phyloP scores from a whole-genome alignment of 1,140 invertebrate species.

The Rhagoletis pomonella region DNA sequence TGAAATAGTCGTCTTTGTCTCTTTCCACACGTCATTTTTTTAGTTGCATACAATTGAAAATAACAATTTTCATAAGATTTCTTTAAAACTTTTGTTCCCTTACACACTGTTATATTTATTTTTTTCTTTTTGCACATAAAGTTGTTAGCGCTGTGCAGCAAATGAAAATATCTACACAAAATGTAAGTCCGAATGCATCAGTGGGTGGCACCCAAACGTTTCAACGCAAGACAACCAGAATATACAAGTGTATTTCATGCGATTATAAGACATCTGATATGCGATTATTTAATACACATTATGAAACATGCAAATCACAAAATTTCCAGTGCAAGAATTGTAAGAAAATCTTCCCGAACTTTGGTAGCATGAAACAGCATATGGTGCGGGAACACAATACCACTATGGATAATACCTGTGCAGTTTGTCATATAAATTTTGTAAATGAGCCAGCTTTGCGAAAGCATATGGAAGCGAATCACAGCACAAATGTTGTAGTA shows the following conservation, averaged over 20 bases:
- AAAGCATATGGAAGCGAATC: constrained; percentile 73
- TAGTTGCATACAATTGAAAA: too few relatives aligned
- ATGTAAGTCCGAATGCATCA: not conserved
- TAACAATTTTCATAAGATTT: too few relatives aligned
- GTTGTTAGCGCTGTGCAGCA: constrained; percentile 59
- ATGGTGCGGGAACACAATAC: constrained; percentile 72
- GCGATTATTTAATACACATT: constrained; percentile 72
- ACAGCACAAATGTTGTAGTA: constrained; percentile 71
- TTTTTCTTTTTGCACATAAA: too few relatives aligned
- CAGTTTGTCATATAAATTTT: constrained; percentile 72
- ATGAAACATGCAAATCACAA: constrained; percentile 72
- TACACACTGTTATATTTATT: not conserved
- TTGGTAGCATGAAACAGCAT: constrained; percentile 71
- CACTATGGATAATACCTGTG: constrained; percentile 70
- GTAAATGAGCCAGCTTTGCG: constrained; percentile 70
- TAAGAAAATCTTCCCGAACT: constrained; percentile 71
- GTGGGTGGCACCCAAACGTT: constrained; percentile 64
- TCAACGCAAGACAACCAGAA: constrained; percentile 70
- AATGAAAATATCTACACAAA: constrained; percentile 63
- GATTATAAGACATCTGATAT: constrained; percentile 74
- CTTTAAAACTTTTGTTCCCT: too few relatives aligned
- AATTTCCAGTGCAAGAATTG: constrained; percentile 73
- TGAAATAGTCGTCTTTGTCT: too few relatives aligned
- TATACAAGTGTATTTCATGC: constrained; percentile 73
- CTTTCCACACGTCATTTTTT: too few relatives aligned